phyloP scores from a whole-genome alignment of 2,113 vertebrate species.

The Poecile atricapillus region DNA sequence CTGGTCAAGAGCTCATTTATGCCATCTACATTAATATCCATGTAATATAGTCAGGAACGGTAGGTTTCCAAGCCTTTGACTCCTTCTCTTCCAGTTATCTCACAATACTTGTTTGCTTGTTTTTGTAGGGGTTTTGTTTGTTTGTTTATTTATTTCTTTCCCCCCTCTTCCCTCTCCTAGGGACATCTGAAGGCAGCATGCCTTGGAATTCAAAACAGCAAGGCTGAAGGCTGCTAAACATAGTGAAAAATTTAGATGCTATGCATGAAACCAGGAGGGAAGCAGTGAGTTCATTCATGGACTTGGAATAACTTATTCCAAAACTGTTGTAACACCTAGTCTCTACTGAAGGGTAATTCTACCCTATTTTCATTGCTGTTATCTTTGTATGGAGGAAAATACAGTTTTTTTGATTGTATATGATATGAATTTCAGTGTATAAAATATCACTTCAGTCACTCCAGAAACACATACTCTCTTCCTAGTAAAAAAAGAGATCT shows the following conservation, averaged over 20 bases:
- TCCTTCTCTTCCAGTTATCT: background rate
- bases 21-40: background rate
- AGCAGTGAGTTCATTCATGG: background rate
- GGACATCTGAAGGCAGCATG: background rate
- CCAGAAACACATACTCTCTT: background rate
- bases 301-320: background rate
- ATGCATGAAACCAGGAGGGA: accelerated
- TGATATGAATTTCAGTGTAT: background rate
- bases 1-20: background rate
- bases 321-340: background rate
- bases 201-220: background rate
- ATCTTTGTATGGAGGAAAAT: background rate
- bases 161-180: background rate
- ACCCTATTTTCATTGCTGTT: background rate
- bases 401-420: background rate
- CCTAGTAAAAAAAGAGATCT: background rate
- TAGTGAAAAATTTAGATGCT: background rate
- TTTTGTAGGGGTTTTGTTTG: background rate
- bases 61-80: background rate
- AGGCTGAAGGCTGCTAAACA: background rate
- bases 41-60: background rate
- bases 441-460: background rate
- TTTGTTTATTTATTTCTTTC: background rate
- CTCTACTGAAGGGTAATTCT: background rate
- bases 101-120: background rate